Evolutionary conservation across 1,140 invertebrate species (phyloP).

Genomic region (Psix sp.): DNA sequence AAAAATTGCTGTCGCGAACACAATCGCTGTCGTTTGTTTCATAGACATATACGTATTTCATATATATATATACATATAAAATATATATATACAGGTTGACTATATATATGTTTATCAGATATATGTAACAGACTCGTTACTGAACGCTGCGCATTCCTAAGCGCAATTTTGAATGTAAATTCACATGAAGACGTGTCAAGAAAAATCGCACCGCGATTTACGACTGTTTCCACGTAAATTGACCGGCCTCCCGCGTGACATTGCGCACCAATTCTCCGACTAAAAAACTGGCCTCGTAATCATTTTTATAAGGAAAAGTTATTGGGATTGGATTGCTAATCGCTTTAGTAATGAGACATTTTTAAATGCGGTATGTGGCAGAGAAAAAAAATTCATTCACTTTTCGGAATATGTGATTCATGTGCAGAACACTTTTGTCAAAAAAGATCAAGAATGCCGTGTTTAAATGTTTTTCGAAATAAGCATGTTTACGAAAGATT

Average conservation of each 20-base stretch:
- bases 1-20: conserved; percentile 34
- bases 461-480: neutral
- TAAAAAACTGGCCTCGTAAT: conserved; percentile 52
- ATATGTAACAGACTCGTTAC: conserved; percentile 52
- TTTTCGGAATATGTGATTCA: too few relatives aligned
- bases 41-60: too few relatives aligned
- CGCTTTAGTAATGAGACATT: conserved; percentile 20
- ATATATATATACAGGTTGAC: too few relatives aligned
- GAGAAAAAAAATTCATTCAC: neutral
- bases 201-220: conserved; percentile 50
- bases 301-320: conserved; percentile 57
- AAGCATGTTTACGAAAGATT: too few relatives aligned
- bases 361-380: conserved; percentile 16
- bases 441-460: too few relatives aligned
- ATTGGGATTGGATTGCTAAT: conserved; percentile 41
- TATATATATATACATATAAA: too few relatives aligned
- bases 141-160: conserved; percentile 39
- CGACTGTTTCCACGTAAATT: conserved; percentile 26
- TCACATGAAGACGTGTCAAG: conserved; percentile 37
- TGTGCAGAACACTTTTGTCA: too few relatives aligned
- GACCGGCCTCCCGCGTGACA: conserved; percentile 45
- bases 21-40: too few relatives aligned
- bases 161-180: conserved; percentile 55
- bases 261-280: conserved; percentile 40
- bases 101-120: too few relatives aligned